Conservation (phyloP, 92 coral and sea anemone species). For the Nematostella vectensis region DNA sequence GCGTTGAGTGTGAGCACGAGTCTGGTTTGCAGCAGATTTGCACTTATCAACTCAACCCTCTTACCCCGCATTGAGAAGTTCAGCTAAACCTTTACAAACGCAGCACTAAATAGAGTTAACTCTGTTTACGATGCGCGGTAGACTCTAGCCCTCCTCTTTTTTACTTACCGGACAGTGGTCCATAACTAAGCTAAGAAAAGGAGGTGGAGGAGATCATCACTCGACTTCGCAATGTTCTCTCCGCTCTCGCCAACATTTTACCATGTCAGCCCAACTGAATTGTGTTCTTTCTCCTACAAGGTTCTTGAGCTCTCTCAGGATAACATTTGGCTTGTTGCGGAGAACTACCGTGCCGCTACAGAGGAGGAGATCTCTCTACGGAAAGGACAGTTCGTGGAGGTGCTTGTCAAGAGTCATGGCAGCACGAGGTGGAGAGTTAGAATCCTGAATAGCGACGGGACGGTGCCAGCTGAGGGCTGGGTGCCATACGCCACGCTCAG, state of each 20-base stretch:
- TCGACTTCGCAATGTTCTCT: too few species aligned
- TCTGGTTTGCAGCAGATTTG: too few species aligned
- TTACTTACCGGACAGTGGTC: too few species aligned
- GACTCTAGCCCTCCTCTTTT: too few species aligned
- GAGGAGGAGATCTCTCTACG: constrained; percentile 93
- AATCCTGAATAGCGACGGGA: constrained; percentile 70
- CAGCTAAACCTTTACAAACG: too few species aligned
- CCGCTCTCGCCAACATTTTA: constrained; percentile 44
- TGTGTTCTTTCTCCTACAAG: constrained; percentile 59
- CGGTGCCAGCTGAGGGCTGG: constrained; percentile 85
- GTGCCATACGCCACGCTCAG: constrained; percentile 72
- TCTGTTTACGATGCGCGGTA: too few species aligned
- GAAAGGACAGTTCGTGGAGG: constrained; percentile 94
- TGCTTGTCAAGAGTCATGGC: constrained; percentile 83
- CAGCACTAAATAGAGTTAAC: too few species aligned
- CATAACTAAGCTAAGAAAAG: too few species aligned
- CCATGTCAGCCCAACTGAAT: constrained; percentile 61
- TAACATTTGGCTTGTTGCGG: constrained; percentile 76
- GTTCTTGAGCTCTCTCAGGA: constrained; percentile 66
- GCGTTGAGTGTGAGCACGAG: too few species aligned
- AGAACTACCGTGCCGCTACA: constrained; percentile 72
- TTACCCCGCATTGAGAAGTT: too few species aligned
- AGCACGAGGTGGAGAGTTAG: constrained; percentile 92
- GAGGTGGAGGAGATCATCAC: too few species aligned
- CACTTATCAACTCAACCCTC: too few species aligned